A percentile compares a stretch with the other conserved stretches of the same genome.
Conservation (phyloP, 2,888 invertebrate species). For the Anodontia alba region DNA sequence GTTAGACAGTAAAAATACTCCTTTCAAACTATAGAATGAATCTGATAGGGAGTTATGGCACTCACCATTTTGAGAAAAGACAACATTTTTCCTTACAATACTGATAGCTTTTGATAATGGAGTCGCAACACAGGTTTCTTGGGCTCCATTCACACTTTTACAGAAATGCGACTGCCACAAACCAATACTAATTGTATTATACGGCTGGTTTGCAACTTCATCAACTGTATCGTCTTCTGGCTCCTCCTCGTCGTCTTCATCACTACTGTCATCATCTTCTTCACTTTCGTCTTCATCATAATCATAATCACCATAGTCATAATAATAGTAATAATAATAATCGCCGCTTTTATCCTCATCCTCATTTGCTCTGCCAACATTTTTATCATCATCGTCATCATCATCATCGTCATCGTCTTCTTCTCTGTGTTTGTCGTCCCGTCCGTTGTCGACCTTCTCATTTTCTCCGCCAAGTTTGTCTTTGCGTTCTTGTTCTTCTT, state of each 20-base stretch:
- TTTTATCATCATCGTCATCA: not conserved
- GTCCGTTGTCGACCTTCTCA: not conserved
- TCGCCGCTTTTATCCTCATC: not conserved
- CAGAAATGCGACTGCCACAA: not conserved
- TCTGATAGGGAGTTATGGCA: too few relatives aligned
- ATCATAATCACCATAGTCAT: not conserved
- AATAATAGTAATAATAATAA: not conserved
- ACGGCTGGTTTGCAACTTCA: not conserved
- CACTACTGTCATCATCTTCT: not conserved
- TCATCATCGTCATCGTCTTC: slow-evolving; percentile 2
- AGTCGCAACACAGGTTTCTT: not conserved
- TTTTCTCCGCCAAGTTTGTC: not conserved
- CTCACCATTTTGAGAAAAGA: not conserved
- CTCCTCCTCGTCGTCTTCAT: not conserved
- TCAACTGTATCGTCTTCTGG: not conserved
- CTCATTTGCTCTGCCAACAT: not conserved
- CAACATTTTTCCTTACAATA: not conserved
- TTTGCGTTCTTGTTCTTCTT: not conserved
- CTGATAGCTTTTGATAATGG: not conserved
- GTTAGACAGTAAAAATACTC: too few relatives aligned
- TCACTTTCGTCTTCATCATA: not conserved
- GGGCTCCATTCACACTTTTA: not conserved
- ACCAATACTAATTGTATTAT: not conserved
- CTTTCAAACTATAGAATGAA: too few relatives aligned
- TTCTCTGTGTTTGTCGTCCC: not conserved